These are phyloP conservation scores for Athalia circularis DNA, from an alignment of 2,888 invertebrate genomes.

Conservation along the genomic window DNA sequence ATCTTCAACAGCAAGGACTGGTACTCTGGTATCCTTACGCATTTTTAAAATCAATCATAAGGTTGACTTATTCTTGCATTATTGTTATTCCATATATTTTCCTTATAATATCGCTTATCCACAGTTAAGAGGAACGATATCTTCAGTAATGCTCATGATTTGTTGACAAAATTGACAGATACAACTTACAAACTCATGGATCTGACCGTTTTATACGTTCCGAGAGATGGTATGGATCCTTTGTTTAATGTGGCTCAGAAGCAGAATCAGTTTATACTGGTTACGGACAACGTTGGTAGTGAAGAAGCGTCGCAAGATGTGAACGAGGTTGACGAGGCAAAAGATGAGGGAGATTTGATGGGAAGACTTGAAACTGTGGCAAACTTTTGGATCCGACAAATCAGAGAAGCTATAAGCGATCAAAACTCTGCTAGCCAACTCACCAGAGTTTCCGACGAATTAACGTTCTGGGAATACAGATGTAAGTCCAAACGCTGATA, in stretches of 20 bases:
- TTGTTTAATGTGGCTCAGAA: neutral
- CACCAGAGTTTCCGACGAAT: slow-evolving; percentile 67
- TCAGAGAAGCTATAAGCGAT: slow-evolving; percentile 72
- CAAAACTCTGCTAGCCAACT: slow-evolving; percentile 57
- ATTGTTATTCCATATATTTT: no score
- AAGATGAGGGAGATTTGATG: slow-evolving; percentile 54
- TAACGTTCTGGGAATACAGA: slow-evolving; percentile 71
- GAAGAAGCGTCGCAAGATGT: slow-evolving; percentile 68
- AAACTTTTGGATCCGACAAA: slow-evolving; percentile 76
- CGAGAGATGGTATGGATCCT: slow-evolving; percentile 73
- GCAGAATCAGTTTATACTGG: slow-evolving; percentile 53
- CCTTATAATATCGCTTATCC: no score
- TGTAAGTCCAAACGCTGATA: slow-evolving; percentile 61
- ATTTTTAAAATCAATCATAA: neutral
- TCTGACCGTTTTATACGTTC: slow-evolving; percentile 77
- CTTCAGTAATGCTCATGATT: slow-evolving; percentile 75
- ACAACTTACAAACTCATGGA: slow-evolving; percentile 76
- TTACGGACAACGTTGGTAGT: slow-evolving; percentile 73
- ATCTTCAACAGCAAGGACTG: slow-evolving; percentile 74
- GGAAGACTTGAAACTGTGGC: slow-evolving; percentile 64
- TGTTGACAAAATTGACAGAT: slow-evolving; percentile 76
- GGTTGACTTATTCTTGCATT: neutral
- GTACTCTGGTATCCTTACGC: slow-evolving; percentile 75
- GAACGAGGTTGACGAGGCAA: slow-evolving; percentile 76
- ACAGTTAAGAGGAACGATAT: slow-evolving; percentile 73